Evolutionary conservation across 2,888 invertebrate genomes (phyloP).

Genomic region (Chesias legatella): DNA sequence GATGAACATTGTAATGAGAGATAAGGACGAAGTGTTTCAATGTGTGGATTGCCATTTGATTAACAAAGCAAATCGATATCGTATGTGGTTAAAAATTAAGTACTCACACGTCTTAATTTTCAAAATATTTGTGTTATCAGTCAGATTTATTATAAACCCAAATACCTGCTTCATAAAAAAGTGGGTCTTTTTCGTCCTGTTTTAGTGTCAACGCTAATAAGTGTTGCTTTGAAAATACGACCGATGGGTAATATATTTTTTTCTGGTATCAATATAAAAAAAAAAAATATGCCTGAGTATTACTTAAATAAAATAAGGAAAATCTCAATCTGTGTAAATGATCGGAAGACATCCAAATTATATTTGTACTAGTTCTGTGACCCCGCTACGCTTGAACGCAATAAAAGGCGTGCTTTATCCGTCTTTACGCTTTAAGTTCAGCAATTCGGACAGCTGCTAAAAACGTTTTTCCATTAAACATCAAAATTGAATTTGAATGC

Average conservation of each 20-base stretch:
- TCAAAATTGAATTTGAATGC: no score
- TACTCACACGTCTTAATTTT: no score
- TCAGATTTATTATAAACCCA: background rate
- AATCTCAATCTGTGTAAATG: no score
- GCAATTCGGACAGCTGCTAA: constrained; percentile 41
- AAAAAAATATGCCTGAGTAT: constrained; percentile 3
- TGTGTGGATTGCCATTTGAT: background rate
- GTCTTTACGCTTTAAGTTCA: constrained; percentile 46
- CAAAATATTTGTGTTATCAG: background rate
- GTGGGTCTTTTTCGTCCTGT: no score
- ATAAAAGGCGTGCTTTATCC: constrained; percentile 62
- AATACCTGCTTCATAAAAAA: no score
- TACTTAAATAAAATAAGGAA: constrained; percentile 1
- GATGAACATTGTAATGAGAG: constrained; percentile 24
- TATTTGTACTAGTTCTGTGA: constrained; percentile 73
- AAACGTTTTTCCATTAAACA: constrained; percentile 12
- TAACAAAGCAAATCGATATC: constrained; percentile 8
- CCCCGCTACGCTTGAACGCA: constrained; percentile 70
- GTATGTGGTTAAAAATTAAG: no score
- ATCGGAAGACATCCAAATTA: constrained; percentile 43
- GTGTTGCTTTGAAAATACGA: no score
- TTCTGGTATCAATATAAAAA: no score
- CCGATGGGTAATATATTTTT: no score
- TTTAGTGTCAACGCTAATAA: no score
- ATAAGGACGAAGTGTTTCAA: constrained; percentile 1